Conservation (phyloP, 2,888 invertebrate genomes). For the Platypus cylindrus region DNA sequence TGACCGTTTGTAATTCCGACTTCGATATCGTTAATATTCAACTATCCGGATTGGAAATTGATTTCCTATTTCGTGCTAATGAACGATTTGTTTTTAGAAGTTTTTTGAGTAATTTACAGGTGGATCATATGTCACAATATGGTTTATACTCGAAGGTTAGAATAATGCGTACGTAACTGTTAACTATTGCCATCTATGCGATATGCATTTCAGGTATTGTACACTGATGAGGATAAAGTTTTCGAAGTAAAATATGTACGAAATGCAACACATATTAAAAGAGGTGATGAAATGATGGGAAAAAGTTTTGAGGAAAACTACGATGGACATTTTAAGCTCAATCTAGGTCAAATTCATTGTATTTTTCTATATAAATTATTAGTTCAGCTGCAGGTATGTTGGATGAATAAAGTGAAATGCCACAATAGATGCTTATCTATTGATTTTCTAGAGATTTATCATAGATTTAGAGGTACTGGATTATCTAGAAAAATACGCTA, state of each 20-base stretch:
- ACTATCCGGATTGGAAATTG: slow-evolving; percentile 55
- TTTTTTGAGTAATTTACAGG: slow-evolving; percentile 50
- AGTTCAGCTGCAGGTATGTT: slow-evolving; percentile 49
- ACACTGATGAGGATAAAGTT: slow-evolving; percentile 69
- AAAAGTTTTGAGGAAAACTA: slow-evolving; percentile 40
- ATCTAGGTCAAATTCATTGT: slow-evolving; percentile 58
- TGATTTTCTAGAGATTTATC: slow-evolving; percentile 31
- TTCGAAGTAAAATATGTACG: slow-evolving; percentile 66
- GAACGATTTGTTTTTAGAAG: slow-evolving; percentile 62
- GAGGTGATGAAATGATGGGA: slow-evolving; percentile 34
- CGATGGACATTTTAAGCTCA: slow-evolving; percentile 57
- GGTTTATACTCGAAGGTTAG: slow-evolving; percentile 62
- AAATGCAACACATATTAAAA: slow-evolving; percentile 45
- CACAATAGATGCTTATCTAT: no score
- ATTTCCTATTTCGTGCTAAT: slow-evolving; percentile 65
- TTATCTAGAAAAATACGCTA: slow-evolving; percentile 22
- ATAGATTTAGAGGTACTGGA: slow-evolving; percentile 30
- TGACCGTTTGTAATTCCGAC: slow-evolving; percentile 59
- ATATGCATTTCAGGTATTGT: slow-evolving; percentile 49
- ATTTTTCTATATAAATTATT: slow-evolving; percentile 54
- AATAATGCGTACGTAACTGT: no score
- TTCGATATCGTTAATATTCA: slow-evolving; percentile 54
- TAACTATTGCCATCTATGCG: not conserved
- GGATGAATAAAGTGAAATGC: no score
- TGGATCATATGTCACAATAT: slow-evolving; percentile 61